Base-by-base conservation (phyloP, 2,888 invertebrate genomes). In the Thecocarcelia acutangulata region DNA sequence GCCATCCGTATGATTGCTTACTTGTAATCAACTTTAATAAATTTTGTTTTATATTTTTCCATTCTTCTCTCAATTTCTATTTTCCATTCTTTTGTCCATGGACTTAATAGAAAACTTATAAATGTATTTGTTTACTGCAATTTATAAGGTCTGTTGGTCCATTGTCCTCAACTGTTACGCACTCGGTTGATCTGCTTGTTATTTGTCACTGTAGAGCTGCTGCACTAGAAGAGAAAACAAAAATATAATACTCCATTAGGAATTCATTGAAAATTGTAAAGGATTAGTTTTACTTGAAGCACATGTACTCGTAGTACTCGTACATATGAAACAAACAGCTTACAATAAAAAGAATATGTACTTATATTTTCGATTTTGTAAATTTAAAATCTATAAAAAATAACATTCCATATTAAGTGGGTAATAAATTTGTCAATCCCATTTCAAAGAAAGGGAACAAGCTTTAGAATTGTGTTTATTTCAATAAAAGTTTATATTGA, bases 221-320 rank as follows among this genome's bases (percentile, higher is more conserved):
- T 81, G 77, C 37, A 73, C 77, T 59, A 80, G 64, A 75, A 56
- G 42, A 61, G 40, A 70, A 70, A 64, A 58, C 19, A 75, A 56
- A 80, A 68, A 72, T 46, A 74, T 74, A 72, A 33, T 50, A 46
- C 63, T 68, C 46, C 56, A 81, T 81, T 77, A 77, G 50, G 33
- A 81, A 81, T 81, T 73, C 77, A 81, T 77, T 68, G 76, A 46
- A 68, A 80, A 63, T 42, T 19, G 42, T 40, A 50, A 68, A 54
- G 17, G 28, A 77, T 56, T 58, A 75, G 37, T 44, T 75, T 63
- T 59, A 33, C 50, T 75, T 52, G 37, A 54, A 63, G 50, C 59
- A 56, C 59, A 70, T 50, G 37, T 15, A 21, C 40, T 50, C 33
- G 28, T n/a, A n/a, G n/a, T n/a, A 28, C 3, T 28, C 3, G 28